phyloP scores from a whole-genome alignment of 1,140 invertebrate genomes.

The Leptonema lineaticorne region DNA sequence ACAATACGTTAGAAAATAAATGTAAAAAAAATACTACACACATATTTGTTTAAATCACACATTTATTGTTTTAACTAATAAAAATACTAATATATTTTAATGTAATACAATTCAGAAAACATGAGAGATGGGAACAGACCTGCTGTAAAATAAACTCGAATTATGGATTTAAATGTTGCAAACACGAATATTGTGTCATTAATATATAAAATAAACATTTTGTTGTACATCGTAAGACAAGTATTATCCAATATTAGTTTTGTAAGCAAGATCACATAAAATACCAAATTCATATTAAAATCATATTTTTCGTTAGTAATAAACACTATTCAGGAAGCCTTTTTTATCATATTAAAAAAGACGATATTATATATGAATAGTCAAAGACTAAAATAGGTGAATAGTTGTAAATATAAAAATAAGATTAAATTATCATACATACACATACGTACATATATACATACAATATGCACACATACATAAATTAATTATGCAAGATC shows the following conservation, averaged over 20 bases:
- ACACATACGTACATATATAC: background rate
- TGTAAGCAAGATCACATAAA: too few relatives aligned
- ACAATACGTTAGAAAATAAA: too few relatives aligned
- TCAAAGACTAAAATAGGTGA: background rate
- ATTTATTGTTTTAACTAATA: slow-evolving; percentile 42
- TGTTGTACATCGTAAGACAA: too few relatives aligned
- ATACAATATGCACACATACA: background rate
- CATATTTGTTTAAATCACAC: slow-evolving; percentile 29
- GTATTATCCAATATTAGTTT: too few relatives aligned
- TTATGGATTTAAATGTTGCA: slow-evolving; percentile 3
- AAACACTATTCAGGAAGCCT: background rate
- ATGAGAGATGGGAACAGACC: slow-evolving; percentile 36
- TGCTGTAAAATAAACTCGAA: slow-evolving; percentile 34
- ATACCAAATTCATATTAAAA: too few relatives aligned
- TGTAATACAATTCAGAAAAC: slow-evolving; percentile 38
- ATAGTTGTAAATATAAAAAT: background rate
- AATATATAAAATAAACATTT: too few relatives aligned
- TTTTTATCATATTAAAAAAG: background rate
- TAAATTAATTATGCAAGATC: too few relatives aligned
- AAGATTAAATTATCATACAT: background rate
- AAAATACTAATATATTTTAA: slow-evolving; percentile 39
- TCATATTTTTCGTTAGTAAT: slow-evolving; percentile 2
- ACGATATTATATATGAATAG: background rate
- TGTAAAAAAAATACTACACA: too few relatives aligned
- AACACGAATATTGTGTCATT: background rate